Base-by-base conservation (phyloP, 2,113 vertebrate genomes). In the Miniopterus natalensis region DNA sequence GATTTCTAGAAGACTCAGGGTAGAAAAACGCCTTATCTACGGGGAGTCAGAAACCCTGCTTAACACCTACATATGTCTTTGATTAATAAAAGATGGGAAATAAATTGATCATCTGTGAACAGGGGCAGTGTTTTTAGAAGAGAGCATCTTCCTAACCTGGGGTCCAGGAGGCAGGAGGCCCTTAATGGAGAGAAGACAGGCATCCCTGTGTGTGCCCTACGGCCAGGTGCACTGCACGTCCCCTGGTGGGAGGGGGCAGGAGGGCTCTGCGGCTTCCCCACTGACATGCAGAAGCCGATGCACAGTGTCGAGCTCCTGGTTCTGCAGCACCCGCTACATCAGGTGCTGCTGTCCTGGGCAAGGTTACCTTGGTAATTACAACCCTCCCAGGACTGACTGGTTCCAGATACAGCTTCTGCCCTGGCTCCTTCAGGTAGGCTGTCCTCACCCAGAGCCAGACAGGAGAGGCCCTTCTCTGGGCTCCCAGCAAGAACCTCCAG, bases 51-150 rank as follows among this genome's bases (percentile, higher is more conserved):
- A 55, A 47, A 63, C 47, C 57, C 40, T 42, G 49, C 65, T 93
- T 84, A 73, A 84, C 25, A 80, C 47, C 51, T 88, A 23, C n/a
- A 63, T 66, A 27, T 85, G 57, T 36, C 84, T 96, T 94, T 93
- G 83, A 84, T 88, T 91, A 75, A 94, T 92, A 94, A 79, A 87
- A 89, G 29, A 66, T 66, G 47, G 29, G 25, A n/a, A 95, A 83
- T 57, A 63, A 85, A 70, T 21, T 49, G 87, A 84, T 79, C 57
- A 36, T 71, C 63, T 92, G 57, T 94, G 94, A 68, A 84, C 11
- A 86, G 5, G 36, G 55, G 3, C 61, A 42, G 23, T 31, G 21
- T 57, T 25, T 65, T 68, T 84, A 49, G 57, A 92, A 61, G 31
- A 75, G 1, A 47, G 29, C 15, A 47, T n/a, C 66, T 81, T 81